A percentile compares a stretch with the other conserved stretches of the same genome.
phyloP scores from a whole-genome alignment of 2,797 vertebrate genomes.

The Enteromius fasciolatus region DNA sequence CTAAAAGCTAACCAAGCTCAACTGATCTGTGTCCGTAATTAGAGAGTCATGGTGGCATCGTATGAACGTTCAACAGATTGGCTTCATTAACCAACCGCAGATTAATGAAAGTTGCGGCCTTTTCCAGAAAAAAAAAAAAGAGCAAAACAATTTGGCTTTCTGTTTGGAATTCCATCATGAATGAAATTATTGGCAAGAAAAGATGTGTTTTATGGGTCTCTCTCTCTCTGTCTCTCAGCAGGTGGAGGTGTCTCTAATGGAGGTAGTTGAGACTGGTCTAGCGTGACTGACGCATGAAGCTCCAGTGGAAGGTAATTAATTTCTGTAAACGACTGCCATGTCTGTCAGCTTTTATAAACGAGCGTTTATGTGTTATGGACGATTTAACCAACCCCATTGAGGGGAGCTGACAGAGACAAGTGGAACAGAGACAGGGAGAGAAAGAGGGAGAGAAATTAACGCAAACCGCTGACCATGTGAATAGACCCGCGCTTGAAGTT shows the following conservation, averaged over 20 bases:
- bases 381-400: constrained; percentile 81
- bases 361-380: constrained; percentile 82
- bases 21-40: constrained; percentile 52
- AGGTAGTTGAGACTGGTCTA: constrained; percentile 66
- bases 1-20: constrained; percentile 55
- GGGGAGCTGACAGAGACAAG: constrained; percentile 76
- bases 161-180: constrained; percentile 38
- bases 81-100: constrained; percentile 57
- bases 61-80: constrained; percentile 54
- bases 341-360: constrained; percentile 85
- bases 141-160: constrained; percentile 38
- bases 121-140: constrained; percentile 22
- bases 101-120: constrained; percentile 56
- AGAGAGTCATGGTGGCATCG: constrained; percentile 44
- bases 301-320: constrained; percentile 81
- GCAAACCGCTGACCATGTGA: constrained; percentile 36
- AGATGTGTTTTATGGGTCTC: constrained; percentile 22
- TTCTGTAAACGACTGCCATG: constrained; percentile 82
- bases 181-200: constrained; percentile 42
- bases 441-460: constrained; percentile 43
- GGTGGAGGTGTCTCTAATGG: constrained; percentile 62
- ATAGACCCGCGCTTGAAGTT: constrained; percentile 26
- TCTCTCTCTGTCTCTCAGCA: constrained; percentile 60
- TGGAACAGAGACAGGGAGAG: constrained; percentile 37
- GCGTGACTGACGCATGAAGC: constrained; percentile 78